These are phyloP conservation scores for Heliopora coerulea DNA, from an alignment of 92 coral and sea anemone genomes.

Conservation along the genomic window DNA sequence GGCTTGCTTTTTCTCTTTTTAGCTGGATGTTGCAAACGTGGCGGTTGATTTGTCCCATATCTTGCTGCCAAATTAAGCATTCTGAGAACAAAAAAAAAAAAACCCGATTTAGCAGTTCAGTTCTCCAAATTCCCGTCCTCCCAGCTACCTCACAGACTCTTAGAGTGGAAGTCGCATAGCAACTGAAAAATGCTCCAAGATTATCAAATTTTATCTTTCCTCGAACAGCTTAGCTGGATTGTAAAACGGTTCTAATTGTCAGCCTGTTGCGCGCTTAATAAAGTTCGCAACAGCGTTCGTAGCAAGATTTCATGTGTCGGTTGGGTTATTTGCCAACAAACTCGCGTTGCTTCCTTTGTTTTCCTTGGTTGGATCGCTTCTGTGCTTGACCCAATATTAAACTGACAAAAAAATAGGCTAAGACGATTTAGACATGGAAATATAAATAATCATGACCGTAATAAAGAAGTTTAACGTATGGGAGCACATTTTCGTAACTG, in stretches of 20 bases:
- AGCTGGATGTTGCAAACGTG: no score
- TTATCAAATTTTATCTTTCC: slow-evolving; percentile 22
- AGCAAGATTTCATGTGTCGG: no score
- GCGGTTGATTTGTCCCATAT: no score
- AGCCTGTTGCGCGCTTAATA: background rate
- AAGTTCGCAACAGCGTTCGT: no score
- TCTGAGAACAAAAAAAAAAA: background rate
- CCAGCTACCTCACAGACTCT: slow-evolving; percentile 20
- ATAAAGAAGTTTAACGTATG: background rate
- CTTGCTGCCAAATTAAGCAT: no score
- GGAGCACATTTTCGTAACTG: background rate
- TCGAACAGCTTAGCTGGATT: background rate
- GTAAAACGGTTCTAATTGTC: background rate
- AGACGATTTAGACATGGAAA: background rate
- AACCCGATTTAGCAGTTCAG: background rate
- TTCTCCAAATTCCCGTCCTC: background rate
- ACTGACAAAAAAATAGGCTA: background rate
- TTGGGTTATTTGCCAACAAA: no score
- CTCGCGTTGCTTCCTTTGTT: background rate
- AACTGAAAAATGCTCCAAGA: slow-evolving; percentile 34
- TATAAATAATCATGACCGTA: background rate
- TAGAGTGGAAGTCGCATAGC: slow-evolving; percentile 29
- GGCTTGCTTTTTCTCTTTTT: background rate
- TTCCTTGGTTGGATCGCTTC: background rate
- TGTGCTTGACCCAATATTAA: background rate